Evolutionary conservation across 2,888 invertebrate genomes (phyloP).

Genomic region (Drosophila prolongata): DNA sequence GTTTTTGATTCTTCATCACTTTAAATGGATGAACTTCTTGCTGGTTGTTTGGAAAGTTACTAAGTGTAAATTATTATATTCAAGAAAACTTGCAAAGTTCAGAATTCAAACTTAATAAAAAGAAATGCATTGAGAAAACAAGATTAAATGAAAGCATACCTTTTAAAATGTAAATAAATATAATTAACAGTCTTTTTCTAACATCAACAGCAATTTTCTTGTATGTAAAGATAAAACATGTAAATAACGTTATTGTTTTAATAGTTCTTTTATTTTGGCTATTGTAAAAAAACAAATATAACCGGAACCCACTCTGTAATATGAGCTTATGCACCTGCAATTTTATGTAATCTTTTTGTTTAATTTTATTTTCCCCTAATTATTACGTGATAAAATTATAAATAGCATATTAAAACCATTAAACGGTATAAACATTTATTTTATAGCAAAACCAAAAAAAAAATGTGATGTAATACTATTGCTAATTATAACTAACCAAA

Average conservation of each 20-base stretch:
- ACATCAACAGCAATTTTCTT: not conserved
- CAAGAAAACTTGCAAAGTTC: too few species aligned
- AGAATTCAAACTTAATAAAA: too few species aligned
- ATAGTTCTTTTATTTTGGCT: conserved; percentile 43
- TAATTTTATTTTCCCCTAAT: conserved; percentile 47
- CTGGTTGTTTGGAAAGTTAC: too few species aligned
- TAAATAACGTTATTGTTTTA: conserved; percentile 62
- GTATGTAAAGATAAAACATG: conserved; percentile 39
- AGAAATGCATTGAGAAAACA: not conserved
- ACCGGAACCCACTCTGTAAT: conserved; percentile 31
- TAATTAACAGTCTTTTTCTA: too few species aligned
- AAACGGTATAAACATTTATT: conserved; percentile 52
- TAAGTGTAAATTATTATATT: too few species aligned
- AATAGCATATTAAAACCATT: conserved; percentile 62
- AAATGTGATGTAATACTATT: conserved; percentile 79
- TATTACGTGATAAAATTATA: conserved; percentile 55
- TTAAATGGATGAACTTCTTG: too few species aligned
- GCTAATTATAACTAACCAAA: conserved; percentile 85
- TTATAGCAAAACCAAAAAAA: conserved; percentile 60
- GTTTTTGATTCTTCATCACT: too few species aligned
- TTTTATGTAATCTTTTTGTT: conserved; percentile 56
- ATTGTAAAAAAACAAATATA: conserved; percentile 33
- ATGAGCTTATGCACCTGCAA: conserved; percentile 76
- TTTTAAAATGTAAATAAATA: not conserved
- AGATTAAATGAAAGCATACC: not conserved